A percentile compares a stretch with the other conserved stretches of the same genome.
Conservation (phyloP, 2,113 vertebrate species). For the Laticauda laticaudata region DNA sequence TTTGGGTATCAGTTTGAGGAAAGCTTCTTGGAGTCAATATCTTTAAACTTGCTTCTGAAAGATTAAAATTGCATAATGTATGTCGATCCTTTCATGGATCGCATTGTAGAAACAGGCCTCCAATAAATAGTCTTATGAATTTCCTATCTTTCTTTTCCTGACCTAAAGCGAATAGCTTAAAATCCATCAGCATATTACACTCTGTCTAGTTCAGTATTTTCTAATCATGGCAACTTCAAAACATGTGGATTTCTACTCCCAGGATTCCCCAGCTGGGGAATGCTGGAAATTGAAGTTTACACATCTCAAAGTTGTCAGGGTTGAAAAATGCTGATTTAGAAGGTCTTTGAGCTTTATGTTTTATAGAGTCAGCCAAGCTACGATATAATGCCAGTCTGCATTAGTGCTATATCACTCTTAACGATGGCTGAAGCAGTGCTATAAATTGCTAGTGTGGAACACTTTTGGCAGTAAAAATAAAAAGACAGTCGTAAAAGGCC, state of each 20-base stretch:
- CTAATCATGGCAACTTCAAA: neutral
- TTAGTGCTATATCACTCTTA: neutral
- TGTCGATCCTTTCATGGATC: neutral
- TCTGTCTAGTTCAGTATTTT: neutral
- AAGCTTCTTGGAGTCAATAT: neutral
- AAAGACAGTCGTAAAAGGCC: neutral
- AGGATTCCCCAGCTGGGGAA: neutral
- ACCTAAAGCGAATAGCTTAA: neutral
- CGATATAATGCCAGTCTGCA: neutral
- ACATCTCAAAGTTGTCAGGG: neutral
- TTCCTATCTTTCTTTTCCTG: neutral
- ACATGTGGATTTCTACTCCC: neutral
- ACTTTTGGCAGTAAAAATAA: neutral
- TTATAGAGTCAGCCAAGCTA: neutral
- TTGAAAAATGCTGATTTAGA: neutral
- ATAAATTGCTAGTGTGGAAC: neutral
- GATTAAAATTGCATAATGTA: neutral
- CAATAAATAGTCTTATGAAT: neutral
- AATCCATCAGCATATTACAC: neutral
- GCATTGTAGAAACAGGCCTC: neutral
- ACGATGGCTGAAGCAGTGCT: neutral
- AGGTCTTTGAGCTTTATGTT: neutral
- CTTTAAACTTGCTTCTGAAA: neutral
- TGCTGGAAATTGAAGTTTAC: neutral
- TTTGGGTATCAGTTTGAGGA: neutral